Evolutionary conservation across 2,888 invertebrate genomes (phyloP).

Genomic region (Netelia virgata): DNA sequence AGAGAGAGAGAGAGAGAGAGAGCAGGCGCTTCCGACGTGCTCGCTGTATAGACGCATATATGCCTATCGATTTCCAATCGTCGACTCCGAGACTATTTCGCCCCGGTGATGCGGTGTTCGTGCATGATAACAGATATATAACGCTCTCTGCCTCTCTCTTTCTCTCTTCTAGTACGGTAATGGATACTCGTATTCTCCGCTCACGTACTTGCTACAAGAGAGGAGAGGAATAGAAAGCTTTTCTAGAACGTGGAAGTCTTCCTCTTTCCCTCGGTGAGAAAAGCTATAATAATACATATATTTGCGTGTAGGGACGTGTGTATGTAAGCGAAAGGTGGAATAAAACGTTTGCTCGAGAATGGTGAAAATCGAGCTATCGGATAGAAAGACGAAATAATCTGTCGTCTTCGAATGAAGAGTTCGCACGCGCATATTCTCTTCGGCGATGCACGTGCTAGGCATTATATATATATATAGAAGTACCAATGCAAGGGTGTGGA

Average conservation of each 20-base stretch:
- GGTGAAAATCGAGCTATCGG: conserved; percentile 66
- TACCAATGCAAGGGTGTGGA: conserved; percentile 51
- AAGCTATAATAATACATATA: conserved; percentile 40
- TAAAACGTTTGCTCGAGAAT: conserved; percentile 60
- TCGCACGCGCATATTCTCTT: conserved; percentile 53
- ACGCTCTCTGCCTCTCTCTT: conserved; percentile 23
- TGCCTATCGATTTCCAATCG: conserved; percentile 73
- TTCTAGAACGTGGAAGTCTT: conserved; percentile 60
- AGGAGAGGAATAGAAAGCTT: conserved; percentile 61
- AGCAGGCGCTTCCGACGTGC: conserved; percentile 29
- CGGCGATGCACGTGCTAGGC: conserved; percentile 31
- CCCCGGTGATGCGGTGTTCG: conserved; percentile 65
- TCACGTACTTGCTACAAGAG: conserved; percentile 63
- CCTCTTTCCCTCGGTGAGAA: conserved; percentile 46
- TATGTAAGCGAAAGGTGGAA: conserved; percentile 29
- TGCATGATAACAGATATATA: conserved; percentile 72
- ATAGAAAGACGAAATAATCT: conserved; percentile 68
- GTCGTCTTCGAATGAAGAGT: conserved; percentile 61
- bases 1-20: conserved; percentile 22
- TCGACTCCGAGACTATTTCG: conserved; percentile 69
- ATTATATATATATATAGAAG: conserved; percentile 17
- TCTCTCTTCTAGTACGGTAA: conserved; percentile 55
- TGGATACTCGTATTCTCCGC: conserved; percentile 68
- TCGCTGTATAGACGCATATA: conserved; percentile 54
- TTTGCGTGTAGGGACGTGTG: conserved; percentile 13